Conservation (phyloP, 92 coral and sea anemone genomes). For the Blastomussa wellsi region DNA sequence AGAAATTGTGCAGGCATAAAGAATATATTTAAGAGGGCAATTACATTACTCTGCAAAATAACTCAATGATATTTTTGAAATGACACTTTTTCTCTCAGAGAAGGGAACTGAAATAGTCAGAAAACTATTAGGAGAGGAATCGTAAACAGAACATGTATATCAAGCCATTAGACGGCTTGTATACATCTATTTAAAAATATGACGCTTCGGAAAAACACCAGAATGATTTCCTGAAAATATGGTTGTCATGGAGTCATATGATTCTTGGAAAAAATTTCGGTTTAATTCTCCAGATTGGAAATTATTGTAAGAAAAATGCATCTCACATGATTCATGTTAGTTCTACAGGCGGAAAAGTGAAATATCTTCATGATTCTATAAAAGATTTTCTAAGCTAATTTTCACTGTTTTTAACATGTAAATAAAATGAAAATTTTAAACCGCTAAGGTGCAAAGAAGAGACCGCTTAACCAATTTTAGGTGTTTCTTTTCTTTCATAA, state of each 20-base stretch:
- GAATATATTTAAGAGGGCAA: neutral
- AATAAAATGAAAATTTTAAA: constrained; percentile 6
- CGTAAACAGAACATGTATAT: constrained; percentile 24
- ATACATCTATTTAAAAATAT: constrained; percentile 44
- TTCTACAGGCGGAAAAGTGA: neutral
- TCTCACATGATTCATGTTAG: neutral
- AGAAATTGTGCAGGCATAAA: constrained; percentile 1
- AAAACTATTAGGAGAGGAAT: constrained; percentile 25
- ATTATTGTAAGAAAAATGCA: neutral
- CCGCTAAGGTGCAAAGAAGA: constrained; percentile 5
- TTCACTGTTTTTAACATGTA: constrained; percentile 22
- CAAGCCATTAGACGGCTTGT: constrained; percentile 39
- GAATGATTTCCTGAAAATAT: constrained; percentile 41
- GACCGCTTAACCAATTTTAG: neutral
- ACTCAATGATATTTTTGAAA: neutral
- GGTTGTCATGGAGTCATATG: constrained; percentile 42
- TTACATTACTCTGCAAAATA: neutral
- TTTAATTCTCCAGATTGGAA: neutral
- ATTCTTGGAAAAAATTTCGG: constrained; percentile 21
- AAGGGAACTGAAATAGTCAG: neutral
- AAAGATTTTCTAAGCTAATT: neutral
- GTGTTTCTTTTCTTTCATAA: constrained; percentile 9
- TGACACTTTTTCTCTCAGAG: neutral
- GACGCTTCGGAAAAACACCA: constrained; percentile 32
- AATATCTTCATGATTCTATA: neutral